phyloP scores from a whole-genome alignment of 2,797 vertebrate genomes.

The Synaphobranchus kaupii region DNA sequence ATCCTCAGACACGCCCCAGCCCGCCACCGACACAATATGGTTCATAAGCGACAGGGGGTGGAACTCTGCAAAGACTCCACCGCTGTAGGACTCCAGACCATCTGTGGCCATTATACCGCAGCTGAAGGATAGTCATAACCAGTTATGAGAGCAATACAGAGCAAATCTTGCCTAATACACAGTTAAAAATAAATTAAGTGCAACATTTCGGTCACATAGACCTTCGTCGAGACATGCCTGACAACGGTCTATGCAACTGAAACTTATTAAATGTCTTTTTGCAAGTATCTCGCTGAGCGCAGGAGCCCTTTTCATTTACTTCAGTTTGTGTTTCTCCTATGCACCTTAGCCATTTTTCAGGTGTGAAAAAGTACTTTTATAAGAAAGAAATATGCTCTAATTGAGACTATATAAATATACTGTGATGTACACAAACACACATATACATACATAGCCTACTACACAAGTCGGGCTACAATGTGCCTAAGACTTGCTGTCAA shows the following conservation, averaged over 20 bases:
- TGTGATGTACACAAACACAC: background rate
- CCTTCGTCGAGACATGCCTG: too few relatives aligned
- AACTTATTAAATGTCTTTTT: too few relatives aligned
- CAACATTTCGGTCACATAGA: too few relatives aligned
- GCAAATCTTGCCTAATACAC: too few relatives aligned
- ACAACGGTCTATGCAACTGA: too few relatives aligned
- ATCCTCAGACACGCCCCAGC: constrained; percentile 83
- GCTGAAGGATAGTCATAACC: constrained; percentile 56
- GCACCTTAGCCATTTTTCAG: too few relatives aligned
- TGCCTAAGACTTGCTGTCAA: background rate
- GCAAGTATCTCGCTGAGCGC: too few relatives aligned
- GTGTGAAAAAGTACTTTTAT: too few relatives aligned
- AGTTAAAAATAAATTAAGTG: too few relatives aligned
- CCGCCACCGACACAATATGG: constrained; percentile 91
- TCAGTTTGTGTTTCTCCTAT: too few relatives aligned
- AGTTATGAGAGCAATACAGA: constrained; percentile 7
- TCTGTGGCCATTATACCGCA: constrained; percentile 93
- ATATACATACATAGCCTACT: background rate
- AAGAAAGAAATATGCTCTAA: background rate
- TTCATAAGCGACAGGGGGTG: constrained; percentile 67
- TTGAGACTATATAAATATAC: background rate
- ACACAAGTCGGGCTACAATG: background rate
- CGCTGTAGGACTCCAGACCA: constrained; percentile 81
- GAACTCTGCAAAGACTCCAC: constrained; percentile 86
- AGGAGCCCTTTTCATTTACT: too few relatives aligned